These are phyloP conservation scores for Tragulus kanchil DNA, from an alignment of 2,113 vertebrate genomes.

Conservation along the genomic window DNA sequence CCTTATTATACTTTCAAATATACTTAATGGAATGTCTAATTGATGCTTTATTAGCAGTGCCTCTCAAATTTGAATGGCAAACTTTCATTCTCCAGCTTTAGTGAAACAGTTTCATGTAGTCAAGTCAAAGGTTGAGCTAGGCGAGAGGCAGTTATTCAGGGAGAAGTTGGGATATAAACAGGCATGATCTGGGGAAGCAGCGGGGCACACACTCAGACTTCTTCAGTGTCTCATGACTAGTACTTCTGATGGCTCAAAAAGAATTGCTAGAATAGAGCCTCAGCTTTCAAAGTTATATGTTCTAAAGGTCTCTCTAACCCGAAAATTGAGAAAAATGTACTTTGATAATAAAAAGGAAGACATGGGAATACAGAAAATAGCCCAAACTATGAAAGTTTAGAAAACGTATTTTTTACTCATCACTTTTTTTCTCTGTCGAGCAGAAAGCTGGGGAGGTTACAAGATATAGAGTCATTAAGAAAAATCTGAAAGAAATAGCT, in stretches of 20 bases:
- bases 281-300: neutral
- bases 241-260: neutral
- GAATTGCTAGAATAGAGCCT: neutral
- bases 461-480: neutral
- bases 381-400: neutral
- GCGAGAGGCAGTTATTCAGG: neutral
- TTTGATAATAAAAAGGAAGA: neutral
- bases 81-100: neutral
- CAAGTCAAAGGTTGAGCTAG: neutral
- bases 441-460: neutral
- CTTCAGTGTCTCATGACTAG: neutral
- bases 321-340: neutral
- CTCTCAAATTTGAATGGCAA: neutral
- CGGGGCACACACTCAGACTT: neutral
- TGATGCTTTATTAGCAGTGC: neutral
- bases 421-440: neutral
- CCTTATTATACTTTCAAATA: slow-evolving; percentile 28
- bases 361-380: neutral
- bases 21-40: neutral
- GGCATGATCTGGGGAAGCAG: neutral
- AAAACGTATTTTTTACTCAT: neutral
- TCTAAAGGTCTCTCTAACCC: neutral
- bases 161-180: neutral
- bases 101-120: neutral
- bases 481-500: neutral